Base-by-base conservation (phyloP, 2,888 invertebrate genomes). In the Acleris laterana region DNA sequence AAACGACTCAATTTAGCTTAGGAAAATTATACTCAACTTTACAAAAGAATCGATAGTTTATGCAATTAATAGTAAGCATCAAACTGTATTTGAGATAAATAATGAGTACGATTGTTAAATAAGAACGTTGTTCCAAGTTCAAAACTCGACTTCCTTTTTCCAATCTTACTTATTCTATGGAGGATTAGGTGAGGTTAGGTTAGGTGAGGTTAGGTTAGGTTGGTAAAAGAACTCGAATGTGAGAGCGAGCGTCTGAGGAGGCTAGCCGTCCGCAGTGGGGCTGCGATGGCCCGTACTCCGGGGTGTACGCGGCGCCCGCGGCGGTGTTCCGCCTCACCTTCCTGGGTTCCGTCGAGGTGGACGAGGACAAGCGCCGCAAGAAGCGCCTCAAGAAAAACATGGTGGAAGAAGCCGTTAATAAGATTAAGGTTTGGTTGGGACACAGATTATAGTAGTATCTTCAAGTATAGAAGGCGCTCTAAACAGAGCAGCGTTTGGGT, bases 351-450 rank as follows among this genome's bases (percentile, higher is more conserved):
- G 95, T 96, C 87, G 96, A 96, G 93, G 96, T 96, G 85, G 96
- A 96, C 87, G 96, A 96, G 94, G 96, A 96, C 94, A 94, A 94
- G 82, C 94, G 95, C 78, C 93, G 96, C 81, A 95, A 96, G 89
- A 95, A 95, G 89, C 94, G 96, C 81, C 96, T 95, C 93, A 96
- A 96, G 95, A 96, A 96, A 95, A 95, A 96, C 93, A 96, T 96
- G 96, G 96, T 97, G 83, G 96, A 96, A 93, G 96, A 96, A 89
- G 96, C 97, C 80, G 96, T 96, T 92, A 95, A 95, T 90, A 96
- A 96, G 93, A 96, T 96, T 86, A 96, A 97, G 96, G 88, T 88
- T 85, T 85, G 85, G 85, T 83, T 57, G 38, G 51, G 20, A 44
- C 46, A 5, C 22, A 53, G 17, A 49, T 59, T 64, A 48, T 49